These are phyloP conservation scores for Corythaeola cristata DNA, from an alignment of 2,113 vertebrate genomes.

Conservation along the genomic window DNA sequence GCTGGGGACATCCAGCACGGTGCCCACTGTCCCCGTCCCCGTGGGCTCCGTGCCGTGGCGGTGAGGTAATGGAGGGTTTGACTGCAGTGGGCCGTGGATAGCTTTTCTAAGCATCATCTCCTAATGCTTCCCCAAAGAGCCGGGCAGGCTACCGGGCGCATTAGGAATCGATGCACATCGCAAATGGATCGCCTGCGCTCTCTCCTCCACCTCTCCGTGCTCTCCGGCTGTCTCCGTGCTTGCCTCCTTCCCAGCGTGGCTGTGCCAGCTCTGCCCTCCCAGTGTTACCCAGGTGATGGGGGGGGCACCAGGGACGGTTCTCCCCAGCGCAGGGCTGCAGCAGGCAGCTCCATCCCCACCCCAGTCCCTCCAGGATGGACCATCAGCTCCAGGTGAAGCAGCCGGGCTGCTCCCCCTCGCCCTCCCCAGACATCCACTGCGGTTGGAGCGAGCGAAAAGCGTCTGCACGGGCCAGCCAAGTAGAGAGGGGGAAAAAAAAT, in stretches of 20 bases:
- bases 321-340: not conserved
- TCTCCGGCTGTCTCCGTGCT: not conserved
- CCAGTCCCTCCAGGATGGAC: not conserved
- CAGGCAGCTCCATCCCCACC: too few species aligned
- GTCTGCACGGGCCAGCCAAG: not conserved
- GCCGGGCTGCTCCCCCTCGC: not conserved
- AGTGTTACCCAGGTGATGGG: not conserved
- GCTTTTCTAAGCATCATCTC: constrained; percentile 11
- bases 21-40: fast-evolving
- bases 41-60: fast-evolving
- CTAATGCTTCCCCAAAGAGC: constrained; percentile 5
- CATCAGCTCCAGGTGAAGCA: not conserved
- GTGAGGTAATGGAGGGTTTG: not conserved
- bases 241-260: not conserved
- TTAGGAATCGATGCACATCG: constrained; percentile 48
- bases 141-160: not conserved
- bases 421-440: not conserved
- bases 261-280: not conserved
- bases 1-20: not conserved
- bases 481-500: not conserved
- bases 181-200: not conserved
- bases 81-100: not conserved
- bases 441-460: not conserved
- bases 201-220: not conserved
- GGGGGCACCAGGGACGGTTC: too few species aligned